These are phyloP conservation scores for Porites evermanni DNA, from an alignment of 92 coral and sea anemone species.

Conservation along the genomic window DNA sequence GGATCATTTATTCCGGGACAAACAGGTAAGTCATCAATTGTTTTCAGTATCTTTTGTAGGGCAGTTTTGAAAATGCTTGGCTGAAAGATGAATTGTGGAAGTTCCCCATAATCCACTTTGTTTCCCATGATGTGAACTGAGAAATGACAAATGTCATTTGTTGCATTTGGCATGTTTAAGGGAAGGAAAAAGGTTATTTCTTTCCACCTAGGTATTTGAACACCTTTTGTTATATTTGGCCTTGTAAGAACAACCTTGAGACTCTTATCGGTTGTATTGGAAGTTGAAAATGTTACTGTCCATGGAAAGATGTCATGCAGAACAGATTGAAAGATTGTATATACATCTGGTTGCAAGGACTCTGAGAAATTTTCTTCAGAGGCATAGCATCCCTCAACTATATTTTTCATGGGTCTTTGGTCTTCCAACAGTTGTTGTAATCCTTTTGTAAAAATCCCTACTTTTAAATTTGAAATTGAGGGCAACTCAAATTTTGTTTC, in stretches of 20 bases:
- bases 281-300: slow-evolving; percentile 16
- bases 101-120: not conserved
- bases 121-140: slow-evolving; percentile 23
- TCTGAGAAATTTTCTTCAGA: not conserved
- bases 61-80: not conserved
- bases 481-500: not conserved
- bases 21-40: too few relatives aligned
- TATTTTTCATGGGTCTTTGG: not conserved
- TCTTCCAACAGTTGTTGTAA: not conserved
- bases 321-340: slow-evolving; percentile 17
- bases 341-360: not conserved
- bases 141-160: slow-evolving; percentile 19
- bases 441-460: slow-evolving; percentile 7
- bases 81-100: slow-evolving; percentile 2
- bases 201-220: slow-evolving; percentile 37
- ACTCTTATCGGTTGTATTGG: slow-evolving; percentile 2
- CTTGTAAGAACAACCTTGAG: slow-evolving; percentile 22
- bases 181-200: slow-evolving; percentile 45
- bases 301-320: slow-evolving; percentile 1
- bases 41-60: not conserved
- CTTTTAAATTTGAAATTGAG: not conserved
- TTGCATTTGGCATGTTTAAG: slow-evolving; percentile 1
- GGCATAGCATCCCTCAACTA: not conserved
- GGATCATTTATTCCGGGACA: not conserved
- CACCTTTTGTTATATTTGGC: slow-evolving; percentile 22